These are phyloP conservation scores for Anguilla megastoma DNA, from an alignment of 2,797 vertebrate genomes.

Conservation along the genomic window DNA sequence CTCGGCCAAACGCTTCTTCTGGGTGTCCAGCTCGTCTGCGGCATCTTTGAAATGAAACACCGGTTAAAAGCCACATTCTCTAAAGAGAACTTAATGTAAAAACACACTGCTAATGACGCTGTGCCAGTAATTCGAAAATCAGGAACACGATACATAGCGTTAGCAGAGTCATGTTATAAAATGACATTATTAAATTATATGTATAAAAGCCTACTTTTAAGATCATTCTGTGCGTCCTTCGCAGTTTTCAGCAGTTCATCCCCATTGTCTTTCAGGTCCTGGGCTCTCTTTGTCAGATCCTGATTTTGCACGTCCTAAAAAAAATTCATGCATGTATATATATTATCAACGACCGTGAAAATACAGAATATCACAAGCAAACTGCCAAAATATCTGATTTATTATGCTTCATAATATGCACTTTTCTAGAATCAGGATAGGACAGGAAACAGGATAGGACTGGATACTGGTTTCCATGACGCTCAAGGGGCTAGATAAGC, in stretches of 20 bases:
- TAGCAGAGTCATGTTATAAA: background rate
- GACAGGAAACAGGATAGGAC: background rate
- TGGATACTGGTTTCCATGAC: background rate
- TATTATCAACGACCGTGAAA: background rate
- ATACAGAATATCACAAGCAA: background rate
- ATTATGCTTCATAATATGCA: background rate
- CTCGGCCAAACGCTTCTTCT: slow-evolving; percentile 69
- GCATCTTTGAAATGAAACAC: slow-evolving; percentile 64
- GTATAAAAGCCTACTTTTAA: slow-evolving; percentile 70
- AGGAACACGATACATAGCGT: background rate
- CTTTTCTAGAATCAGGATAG: background rate
- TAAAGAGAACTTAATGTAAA: background rate
- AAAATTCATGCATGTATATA: background rate
- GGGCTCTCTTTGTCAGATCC: slow-evolving; percentile 77
- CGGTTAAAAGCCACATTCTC: background rate
- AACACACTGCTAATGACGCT: background rate
- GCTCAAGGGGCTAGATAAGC: background rate
- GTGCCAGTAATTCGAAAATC: background rate
- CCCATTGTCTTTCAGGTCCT: slow-evolving; percentile 72
- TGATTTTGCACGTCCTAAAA: slow-evolving; percentile 78
- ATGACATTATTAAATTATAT: background rate
- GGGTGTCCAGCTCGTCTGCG: slow-evolving; percentile 60
- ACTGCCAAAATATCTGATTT: background rate
- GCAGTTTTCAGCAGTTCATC: slow-evolving; percentile 69
- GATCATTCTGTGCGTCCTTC: slow-evolving; percentile 58